Base-by-base conservation (phyloP, 2,113 vertebrate species). In the Pagrus major region DNA sequence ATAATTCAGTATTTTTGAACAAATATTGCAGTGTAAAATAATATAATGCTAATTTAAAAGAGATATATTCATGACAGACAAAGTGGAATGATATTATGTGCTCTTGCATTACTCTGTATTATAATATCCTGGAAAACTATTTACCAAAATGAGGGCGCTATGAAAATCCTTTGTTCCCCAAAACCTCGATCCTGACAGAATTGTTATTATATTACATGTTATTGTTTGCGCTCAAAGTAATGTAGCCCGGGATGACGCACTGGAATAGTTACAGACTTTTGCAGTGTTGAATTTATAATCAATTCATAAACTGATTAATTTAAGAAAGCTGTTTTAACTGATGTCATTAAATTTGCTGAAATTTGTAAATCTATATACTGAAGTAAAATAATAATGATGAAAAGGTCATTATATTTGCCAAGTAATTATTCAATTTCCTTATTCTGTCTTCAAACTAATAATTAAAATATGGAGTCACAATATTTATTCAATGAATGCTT, bases 11-110 rank as follows among this genome's bases (percentile, higher is more conserved):
- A 29, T 84, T 78, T n/a, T 63, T 46, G 9, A 54, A 42, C 5
- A 37, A 37, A 72, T 69, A 39, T 20, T 73, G 49, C 52, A 42
- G 35, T 39, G 66, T 51, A 49, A 69, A 1, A 41, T 39, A 58
- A 31, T 46, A 63, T n/a, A n/a, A n/a, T 76, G 14, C 68, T 31
- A 47, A 72, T 71, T 63, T 42, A 31, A 74, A 47, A 33, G 15
- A 14, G 20, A 23, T 64, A 60, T 73, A 56, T 69, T 69, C 41
- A 58, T 46, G 9, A 65, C 5, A 33, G 15, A 54, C 51, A 41
- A 31, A 64, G 25, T 74, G 37, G 39, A 75, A 78, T 71, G 37
- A 46, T 69, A 66, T 67, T 42, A 73, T 70, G 27, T 69, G 16
- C 25, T 71, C 3, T 51, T 71, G 63, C 14, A 52, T 64, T 29